Percentiles rank a stretch among this genome's conserved stretches.
Conservation (phyloP, 2,797 vertebrate genomes). For the Cryptoblepharus egeriae region DNA sequence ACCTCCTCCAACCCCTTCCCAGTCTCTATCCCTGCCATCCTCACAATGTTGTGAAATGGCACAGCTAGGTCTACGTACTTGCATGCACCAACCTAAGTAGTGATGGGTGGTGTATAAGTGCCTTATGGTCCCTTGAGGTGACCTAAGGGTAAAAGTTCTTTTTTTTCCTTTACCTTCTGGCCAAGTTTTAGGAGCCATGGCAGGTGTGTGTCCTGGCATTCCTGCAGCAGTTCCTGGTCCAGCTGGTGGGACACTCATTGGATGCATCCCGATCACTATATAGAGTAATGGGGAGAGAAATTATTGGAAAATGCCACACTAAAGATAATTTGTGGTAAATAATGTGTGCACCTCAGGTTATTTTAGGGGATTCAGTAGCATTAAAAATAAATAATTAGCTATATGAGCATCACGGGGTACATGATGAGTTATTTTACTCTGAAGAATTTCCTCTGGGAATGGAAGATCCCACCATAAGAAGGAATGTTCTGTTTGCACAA, state of each 20-base stretch:
- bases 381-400: slow-evolving; percentile 31
- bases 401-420: slow-evolving; percentile 11
- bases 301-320: not conserved
- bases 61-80: no score
- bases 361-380: slow-evolving; percentile 28
- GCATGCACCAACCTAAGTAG: no score
- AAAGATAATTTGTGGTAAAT: slow-evolving; percentile 17
- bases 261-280: slow-evolving; percentile 80
- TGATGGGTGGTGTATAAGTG: no score
- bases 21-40: no score
- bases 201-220: slow-evolving; percentile 80
- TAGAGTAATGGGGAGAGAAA: slow-evolving; percentile 18
- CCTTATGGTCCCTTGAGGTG: no score
- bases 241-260: slow-evolving; percentile 75
- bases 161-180: slow-evolving; percentile 77
- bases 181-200: slow-evolving; percentile 84
- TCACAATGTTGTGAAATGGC: no score
- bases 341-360: slow-evolving; percentile 30
- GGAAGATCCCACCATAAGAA: no score
- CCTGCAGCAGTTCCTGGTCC: slow-evolving; percentile 79
- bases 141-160: not conserved
- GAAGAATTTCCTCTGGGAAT: no score
- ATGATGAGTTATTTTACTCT: no score
- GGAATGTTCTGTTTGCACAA: no score
- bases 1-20: no score